Base-by-base conservation (phyloP, 2,113 vertebrate genomes). In the Theristicus caerulescens region DNA sequence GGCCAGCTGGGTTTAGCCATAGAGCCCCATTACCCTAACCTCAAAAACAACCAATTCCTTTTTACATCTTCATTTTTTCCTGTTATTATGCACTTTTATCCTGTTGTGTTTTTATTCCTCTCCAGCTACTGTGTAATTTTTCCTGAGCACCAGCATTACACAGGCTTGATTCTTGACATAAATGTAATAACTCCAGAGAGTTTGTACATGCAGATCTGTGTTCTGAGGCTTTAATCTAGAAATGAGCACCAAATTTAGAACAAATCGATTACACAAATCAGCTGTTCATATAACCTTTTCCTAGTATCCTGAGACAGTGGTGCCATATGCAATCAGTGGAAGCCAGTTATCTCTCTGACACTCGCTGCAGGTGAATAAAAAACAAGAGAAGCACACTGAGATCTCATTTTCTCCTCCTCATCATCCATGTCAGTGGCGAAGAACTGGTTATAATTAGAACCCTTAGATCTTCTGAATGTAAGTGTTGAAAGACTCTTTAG, bases 101-200 rank as follows among this genome's bases (percentile, higher is more conserved):
- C 89, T 95, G 70, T 90, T 88, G 84, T 5, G 31, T 16, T 95
- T 94, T 91, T 93, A 91, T 94, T 85, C 36, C 61, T 90, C 62
- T 90, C 58, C 58, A 88, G 24, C 66, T 73, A 91, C 36, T 6
- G 0, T 21, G 78, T 77, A 49, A 61, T 87, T 94, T 93, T 91
- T 95, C 34, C 62, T 88, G 66, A 94, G 74, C 61, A 86, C 21
- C 46, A 82, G 38, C 62, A 76, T 90, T 92, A 69, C 27, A 65
- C 3, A 1, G 22, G 46, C 42, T 95, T 78, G 29, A 78, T 92
- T 83, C 51, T 55, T 94, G 82, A 88, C 55, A 84, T 47, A 95
- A 95, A 74, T 24, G 15, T 87, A 76, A 7, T 70, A 88, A 91
- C 46, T 66, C 54, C 58, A 40, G 59, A 90, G 90, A 77, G 49